Percentiles rank a stretch among this genome's conserved stretches.
Evolutionary conservation across 2,113 vertebrate species (phyloP).

Genomic region (Chrysochloris asiatica): DNA sequence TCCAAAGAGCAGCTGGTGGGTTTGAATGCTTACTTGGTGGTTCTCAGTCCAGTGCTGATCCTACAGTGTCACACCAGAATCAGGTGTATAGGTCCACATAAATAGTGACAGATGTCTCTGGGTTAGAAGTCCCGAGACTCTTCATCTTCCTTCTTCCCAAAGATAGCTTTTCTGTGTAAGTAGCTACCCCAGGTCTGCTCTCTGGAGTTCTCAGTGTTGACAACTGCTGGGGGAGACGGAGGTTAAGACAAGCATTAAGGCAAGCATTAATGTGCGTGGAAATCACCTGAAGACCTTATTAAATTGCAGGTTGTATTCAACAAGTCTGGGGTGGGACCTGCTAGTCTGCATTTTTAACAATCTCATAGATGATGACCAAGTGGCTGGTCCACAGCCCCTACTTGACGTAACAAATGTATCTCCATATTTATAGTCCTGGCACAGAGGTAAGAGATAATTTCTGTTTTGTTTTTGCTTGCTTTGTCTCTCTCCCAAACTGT

Average conservation of each 20-base stretch:
- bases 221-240: neutral
- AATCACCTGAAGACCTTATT: neutral
- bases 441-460: neutral
- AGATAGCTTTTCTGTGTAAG: neutral
- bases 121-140: neutral
- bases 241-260: neutral
- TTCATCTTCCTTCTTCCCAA: neutral
- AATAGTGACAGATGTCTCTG: fast-evolving
- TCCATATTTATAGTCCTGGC: neutral
- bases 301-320: neutral
- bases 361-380: neutral
- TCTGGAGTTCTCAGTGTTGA: neutral
- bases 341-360: neutral
- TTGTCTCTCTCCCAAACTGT: neutral
- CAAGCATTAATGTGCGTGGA: neutral
- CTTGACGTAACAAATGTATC: neutral
- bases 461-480: neutral
- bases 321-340: neutral
- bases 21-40: too few relatives aligned
- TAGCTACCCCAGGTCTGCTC: neutral
- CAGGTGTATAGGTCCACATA: neutral
- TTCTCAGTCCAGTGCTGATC: too few relatives aligned
- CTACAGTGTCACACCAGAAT: too few relatives aligned
- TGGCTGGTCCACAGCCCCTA: neutral
- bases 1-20: too few relatives aligned